Percentiles rank a stretch among this genome's conserved stretches.
These are phyloP conservation scores for Mungos mungo DNA, from an alignment of 2,113 vertebrate species.

Conservation along the genomic window DNA sequence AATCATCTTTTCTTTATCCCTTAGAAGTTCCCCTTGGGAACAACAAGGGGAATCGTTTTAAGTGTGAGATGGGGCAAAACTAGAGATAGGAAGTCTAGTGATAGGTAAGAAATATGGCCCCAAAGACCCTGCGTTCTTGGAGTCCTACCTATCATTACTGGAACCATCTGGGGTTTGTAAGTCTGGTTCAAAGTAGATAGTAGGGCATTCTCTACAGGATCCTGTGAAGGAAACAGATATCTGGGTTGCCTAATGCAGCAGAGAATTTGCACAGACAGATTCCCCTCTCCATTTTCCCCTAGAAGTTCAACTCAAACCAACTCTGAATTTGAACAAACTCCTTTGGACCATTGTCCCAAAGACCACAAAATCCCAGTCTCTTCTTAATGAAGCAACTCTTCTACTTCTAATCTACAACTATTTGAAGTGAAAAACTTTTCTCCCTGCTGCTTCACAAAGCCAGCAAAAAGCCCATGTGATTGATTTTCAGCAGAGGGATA, in stretches of 20 bases:
- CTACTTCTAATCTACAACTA: not conserved
- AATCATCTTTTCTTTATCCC: not conserved
- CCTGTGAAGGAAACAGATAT: not conserved
- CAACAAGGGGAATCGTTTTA: not conserved
- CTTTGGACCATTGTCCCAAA: not conserved
- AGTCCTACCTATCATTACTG: not conserved
- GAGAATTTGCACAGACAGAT: not conserved
- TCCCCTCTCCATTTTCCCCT: not conserved
- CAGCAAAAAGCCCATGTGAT: not conserved
- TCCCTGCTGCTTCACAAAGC: not conserved
- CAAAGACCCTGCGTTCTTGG: not conserved
- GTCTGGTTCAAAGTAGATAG: not conserved
- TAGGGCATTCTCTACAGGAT: not conserved
- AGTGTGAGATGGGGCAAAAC: not conserved
- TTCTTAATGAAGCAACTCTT: not conserved
- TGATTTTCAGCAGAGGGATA: conserved; percentile 51
- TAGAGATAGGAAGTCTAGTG: not conserved
- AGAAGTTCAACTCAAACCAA: not conserved
- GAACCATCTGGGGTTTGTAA: not conserved
- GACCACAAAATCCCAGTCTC: not conserved
- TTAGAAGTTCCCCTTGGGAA: not conserved
- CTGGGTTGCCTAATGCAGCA: not conserved
- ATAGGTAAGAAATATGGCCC: not conserved
- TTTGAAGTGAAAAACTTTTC: not conserved
- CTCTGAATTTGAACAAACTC: not conserved